phyloP scores from a whole-genome alignment of 1,140 invertebrate genomes.

The Aleiodes sp. region DNA sequence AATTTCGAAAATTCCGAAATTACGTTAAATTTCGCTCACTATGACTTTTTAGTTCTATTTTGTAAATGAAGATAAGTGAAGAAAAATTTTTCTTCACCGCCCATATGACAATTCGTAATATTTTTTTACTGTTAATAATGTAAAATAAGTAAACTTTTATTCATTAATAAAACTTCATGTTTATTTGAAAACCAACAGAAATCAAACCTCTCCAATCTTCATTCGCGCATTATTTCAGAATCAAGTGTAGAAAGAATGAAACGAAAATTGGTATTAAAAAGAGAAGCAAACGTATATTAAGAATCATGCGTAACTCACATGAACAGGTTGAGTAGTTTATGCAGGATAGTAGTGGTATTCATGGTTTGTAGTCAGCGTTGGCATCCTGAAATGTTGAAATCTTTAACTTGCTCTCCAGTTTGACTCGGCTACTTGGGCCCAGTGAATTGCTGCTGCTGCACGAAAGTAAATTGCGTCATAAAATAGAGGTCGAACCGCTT shows the following conservation, averaged over 20 bases:
- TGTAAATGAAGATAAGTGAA: too few species aligned
- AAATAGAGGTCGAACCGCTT: conserved; percentile 43
- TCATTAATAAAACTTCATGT: too few species aligned
- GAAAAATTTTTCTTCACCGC: too few species aligned
- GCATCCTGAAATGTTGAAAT: conserved; percentile 43
- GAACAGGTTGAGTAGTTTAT: not conserved
- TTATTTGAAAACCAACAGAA: too few species aligned
- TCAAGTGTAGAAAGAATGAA: not conserved
- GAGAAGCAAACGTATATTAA: not conserved
- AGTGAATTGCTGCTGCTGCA: conserved; percentile 30
- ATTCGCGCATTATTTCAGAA: too few species aligned
- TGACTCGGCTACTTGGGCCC: conserved; percentile 19
- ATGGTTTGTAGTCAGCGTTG: conserved; percentile 24
- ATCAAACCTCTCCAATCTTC: too few species aligned
- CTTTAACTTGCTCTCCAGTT: conserved; percentile 31
- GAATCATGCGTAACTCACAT: not conserved
- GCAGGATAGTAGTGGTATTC: not conserved
- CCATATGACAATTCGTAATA: too few species aligned
- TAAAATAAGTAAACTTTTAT: too few species aligned
- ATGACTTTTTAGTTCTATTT: too few species aligned
- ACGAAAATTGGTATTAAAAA: not conserved
- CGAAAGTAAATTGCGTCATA: conserved; percentile 45
- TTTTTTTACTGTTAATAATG: too few species aligned
- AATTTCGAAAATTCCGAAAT: too few species aligned
- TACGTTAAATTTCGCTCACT: too few species aligned